phyloP scores from a whole-genome alignment of 2,888 invertebrate genomes.

The Nemoura dubitans region DNA sequence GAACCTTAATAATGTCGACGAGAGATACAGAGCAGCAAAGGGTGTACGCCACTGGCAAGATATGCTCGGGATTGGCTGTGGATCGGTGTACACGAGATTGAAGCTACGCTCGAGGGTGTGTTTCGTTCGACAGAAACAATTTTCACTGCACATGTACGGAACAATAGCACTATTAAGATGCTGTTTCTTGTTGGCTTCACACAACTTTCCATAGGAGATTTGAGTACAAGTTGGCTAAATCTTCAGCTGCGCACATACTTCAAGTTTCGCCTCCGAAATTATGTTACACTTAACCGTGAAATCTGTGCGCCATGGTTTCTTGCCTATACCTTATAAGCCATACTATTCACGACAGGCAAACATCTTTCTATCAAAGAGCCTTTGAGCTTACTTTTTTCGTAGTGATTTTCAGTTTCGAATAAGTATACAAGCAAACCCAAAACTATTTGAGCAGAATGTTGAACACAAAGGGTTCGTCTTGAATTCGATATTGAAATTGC shows the following conservation, averaged over 20 bases:
- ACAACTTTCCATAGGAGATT: neutral
- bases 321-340: neutral
- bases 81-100: neutral
- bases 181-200: neutral
- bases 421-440: neutral
- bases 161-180: neutral
- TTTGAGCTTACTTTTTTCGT: neutral
- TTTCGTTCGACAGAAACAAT: neutral
- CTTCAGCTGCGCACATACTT: neutral
- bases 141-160: neutral
- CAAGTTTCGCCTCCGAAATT: neutral
- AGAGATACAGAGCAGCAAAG: no score
- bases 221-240: neutral
- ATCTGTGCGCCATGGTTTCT: slow-evolving; percentile 7
- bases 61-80: no score
- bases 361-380: neutral
- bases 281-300: neutral
- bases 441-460: neutral
- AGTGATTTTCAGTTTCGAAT: neutral
- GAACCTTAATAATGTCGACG: no score
- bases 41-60: no score
- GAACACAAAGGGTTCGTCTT: neutral
- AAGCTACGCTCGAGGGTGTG: neutral
- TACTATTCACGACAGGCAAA: neutral
- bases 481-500: neutral